These are phyloP conservation scores for Taurulus bubalis DNA, from an alignment of 2,113 vertebrate species.

Conservation along the genomic window DNA sequence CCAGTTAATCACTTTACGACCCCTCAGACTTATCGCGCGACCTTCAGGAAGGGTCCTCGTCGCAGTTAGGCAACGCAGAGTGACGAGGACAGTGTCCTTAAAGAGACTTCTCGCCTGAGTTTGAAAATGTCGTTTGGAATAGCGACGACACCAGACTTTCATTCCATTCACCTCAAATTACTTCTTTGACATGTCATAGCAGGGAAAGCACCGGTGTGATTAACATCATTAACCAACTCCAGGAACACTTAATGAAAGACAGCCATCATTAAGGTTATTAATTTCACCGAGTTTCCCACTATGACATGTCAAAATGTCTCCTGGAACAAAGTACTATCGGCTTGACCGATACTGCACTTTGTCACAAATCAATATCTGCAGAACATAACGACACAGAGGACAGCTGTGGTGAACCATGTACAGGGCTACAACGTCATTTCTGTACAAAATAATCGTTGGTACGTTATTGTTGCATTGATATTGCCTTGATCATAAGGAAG, in stretches of 20 bases:
- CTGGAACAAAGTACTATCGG: not conserved
- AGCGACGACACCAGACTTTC: not conserved
- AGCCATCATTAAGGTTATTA: not conserved
- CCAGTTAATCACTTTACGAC: not conserved
- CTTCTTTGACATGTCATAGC: not conserved
- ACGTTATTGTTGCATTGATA: not conserved
- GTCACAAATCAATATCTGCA: not conserved
- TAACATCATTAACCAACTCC: conserved; percentile 7
- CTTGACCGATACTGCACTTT: not conserved
- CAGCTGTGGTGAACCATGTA: not conserved
- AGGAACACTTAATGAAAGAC: conserved; percentile 1
- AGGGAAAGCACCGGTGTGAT: conserved; percentile 8
- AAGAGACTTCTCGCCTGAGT: not conserved
- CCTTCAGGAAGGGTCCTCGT: not conserved
- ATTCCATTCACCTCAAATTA: not conserved
- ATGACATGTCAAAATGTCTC: not conserved
- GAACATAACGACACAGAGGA: not conserved
- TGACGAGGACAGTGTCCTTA: not conserved
- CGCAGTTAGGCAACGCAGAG: no score
- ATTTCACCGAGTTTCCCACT: not conserved
- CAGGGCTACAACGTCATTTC: not conserved
- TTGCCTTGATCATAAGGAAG: not conserved
- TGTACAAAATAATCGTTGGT: not conserved
- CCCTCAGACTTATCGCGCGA: not conserved
- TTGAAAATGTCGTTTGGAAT: not conserved